phyloP scores from a whole-genome alignment of 2,797 vertebrate genomes.

The Artibeus jamaicensis region DNA sequence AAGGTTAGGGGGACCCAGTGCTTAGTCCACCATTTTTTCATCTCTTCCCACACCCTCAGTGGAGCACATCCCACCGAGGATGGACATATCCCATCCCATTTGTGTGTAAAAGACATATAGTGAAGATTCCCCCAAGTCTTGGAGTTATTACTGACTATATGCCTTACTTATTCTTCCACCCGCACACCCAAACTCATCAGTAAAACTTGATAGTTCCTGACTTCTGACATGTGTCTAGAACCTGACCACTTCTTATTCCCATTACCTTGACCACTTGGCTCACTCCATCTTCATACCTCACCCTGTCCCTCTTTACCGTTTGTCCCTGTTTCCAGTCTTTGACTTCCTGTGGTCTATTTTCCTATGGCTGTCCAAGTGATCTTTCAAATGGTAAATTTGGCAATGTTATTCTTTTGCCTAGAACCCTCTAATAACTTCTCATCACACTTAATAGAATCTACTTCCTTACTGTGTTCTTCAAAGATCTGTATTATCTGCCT shows the following conservation, averaged over 20 bases:
- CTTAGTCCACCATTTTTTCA: neutral
- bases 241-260: neutral
- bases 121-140: neutral
- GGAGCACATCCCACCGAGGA: fast-evolving
- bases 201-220: neutral
- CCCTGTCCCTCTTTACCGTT: neutral
- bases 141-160: neutral
- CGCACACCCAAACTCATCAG: neutral
- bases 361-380: neutral
- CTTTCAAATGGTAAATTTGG: neutral
- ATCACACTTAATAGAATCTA: neutral
- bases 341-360: neutral
- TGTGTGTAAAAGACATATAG: neutral
- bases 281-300: neutral
- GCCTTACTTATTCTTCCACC: neutral
- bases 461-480: neutral
- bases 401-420: neutral
- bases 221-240: neutral
- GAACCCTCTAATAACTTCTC: neutral
- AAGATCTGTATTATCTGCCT: neutral
- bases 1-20: neutral
- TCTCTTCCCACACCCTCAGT: neutral
- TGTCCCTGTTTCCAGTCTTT: neutral
- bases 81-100: neutral
- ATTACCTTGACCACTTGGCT: neutral